A percentile compares a stretch with the other conserved stretches of the same genome.
phyloP scores from a whole-genome alignment of 2,797 vertebrate genomes.

The Megaceryle alcyon region DNA sequence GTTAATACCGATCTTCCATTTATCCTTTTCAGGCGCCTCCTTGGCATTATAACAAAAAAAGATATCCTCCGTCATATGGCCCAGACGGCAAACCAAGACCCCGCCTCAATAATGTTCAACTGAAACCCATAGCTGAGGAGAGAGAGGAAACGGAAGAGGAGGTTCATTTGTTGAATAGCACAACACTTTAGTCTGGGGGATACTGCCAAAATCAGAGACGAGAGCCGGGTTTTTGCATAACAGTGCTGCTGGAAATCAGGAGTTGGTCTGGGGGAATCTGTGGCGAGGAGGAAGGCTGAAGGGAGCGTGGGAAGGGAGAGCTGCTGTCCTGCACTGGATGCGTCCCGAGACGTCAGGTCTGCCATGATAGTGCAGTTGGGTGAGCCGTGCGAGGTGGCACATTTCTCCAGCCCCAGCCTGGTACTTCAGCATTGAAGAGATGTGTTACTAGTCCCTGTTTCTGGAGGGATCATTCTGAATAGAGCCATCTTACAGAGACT shows the following conservation, averaged over 20 bases:
- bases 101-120: constrained; percentile 99
- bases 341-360: constrained; percentile 50
- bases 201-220: neutral
- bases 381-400: constrained; percentile 4
- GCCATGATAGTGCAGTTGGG: constrained; percentile 69
- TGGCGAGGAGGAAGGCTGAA: constrained; percentile 22
- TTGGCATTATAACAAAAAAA: constrained; percentile 99
- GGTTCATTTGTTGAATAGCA: constrained; percentile 89
- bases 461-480: constrained; percentile 75
- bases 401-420: constrained; percentile 54
- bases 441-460: constrained; percentile 60
- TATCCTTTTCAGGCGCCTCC: constrained; percentile 91
- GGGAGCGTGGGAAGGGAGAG: constrained; percentile 30
- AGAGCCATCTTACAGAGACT: constrained; percentile 80
- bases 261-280: constrained; percentile 52
- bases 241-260: constrained; percentile 65
- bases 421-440: constrained; percentile 62
- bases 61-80: constrained; percentile 99
- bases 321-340: constrained; percentile 72
- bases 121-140: constrained; percentile 84
- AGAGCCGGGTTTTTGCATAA: constrained; percentile 64
- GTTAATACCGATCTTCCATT: constrained; percentile 66
- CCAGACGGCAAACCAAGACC: constrained; percentile 99
- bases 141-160: constrained; percentile 86
- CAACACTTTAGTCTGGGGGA: constrained; percentile 83